Evolutionary conservation across 2,113 vertebrate genomes (phyloP).

Genomic region (Tragelaphus scriptus): DNA sequence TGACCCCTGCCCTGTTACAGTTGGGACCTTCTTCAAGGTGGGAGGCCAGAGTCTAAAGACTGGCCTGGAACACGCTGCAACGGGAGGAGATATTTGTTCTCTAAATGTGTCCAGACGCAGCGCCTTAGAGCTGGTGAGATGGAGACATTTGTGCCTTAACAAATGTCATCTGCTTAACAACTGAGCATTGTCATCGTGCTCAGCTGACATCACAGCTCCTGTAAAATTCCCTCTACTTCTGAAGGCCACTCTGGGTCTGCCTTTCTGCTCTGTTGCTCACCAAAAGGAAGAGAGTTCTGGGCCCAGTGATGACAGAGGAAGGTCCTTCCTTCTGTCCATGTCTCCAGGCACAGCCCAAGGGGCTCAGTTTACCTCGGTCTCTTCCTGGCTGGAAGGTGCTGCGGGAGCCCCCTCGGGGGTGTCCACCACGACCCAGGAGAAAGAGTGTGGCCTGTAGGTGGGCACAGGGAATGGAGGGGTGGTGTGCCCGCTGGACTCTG

Average conservation of each 20-base stretch:
- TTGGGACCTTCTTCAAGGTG: neutral
- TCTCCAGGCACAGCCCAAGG: no score
- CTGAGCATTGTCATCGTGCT: neutral
- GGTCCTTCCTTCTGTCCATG: neutral
- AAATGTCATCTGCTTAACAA: neutral
- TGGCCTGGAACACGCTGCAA: neutral
- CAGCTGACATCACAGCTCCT: neutral
- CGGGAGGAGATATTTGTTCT: neutral
- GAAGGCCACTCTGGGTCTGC: neutral
- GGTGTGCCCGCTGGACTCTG: neutral
- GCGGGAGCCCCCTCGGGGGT: accelerated
- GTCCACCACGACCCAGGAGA: neutral
- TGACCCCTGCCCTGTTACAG: neutral
- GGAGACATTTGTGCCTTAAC: neutral
- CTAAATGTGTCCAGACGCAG: neutral
- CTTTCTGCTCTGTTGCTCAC: neutral
- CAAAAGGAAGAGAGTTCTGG: neutral
- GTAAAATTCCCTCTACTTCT: neutral
- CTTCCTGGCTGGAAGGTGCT: neutral
- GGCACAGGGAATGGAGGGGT: slow-evolving; percentile 24
- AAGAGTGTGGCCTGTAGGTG: slow-evolving; percentile 37
- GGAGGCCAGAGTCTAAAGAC: neutral
- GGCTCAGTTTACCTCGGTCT: neutral
- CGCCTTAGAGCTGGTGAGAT: neutral
- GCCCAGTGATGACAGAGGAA: neutral